Conservation (phyloP, 2,113 vertebrate genomes). For the Chrysochloris asiatica region DNA sequence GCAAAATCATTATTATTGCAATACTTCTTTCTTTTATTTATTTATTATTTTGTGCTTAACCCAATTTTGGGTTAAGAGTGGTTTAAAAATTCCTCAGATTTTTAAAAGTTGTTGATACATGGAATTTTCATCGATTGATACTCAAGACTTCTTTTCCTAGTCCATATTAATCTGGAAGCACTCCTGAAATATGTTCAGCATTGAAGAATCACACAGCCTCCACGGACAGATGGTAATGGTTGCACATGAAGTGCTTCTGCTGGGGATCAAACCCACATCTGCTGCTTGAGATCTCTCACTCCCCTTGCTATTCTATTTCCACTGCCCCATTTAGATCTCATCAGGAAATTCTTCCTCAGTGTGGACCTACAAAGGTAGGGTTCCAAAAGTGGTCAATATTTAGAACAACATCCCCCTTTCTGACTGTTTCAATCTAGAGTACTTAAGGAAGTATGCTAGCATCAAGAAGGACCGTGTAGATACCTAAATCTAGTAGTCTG, state of each 20-base stretch:
- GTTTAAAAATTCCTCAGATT: neutral
- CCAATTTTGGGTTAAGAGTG: neutral
- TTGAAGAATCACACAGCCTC: neutral
- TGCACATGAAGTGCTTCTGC: neutral
- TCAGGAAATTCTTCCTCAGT: neutral
- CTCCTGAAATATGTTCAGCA: neutral
- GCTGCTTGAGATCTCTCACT: neutral
- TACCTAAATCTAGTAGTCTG: neutral
- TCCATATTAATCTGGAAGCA: neutral
- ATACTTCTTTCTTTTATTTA: neutral
- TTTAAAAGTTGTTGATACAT: neutral
- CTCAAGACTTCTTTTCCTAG: neutral
- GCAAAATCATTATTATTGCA: neutral
- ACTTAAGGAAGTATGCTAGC: neutral
- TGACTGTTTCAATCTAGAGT: neutral
- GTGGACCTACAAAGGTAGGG: neutral
- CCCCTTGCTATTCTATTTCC: neutral
- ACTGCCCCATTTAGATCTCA: neutral
- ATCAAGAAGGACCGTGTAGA: neutral
- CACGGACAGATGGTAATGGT: neutral
- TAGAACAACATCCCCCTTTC: no score
- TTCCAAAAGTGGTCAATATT: neutral
- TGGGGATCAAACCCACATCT: neutral
- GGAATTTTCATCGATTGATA: neutral
- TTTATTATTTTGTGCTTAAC: neutral